Evolutionary conservation across 2,888 invertebrate genomes (phyloP), one percentile per base, ranked within the genome.

Genomic region (Tethea ocularis): DNA sequence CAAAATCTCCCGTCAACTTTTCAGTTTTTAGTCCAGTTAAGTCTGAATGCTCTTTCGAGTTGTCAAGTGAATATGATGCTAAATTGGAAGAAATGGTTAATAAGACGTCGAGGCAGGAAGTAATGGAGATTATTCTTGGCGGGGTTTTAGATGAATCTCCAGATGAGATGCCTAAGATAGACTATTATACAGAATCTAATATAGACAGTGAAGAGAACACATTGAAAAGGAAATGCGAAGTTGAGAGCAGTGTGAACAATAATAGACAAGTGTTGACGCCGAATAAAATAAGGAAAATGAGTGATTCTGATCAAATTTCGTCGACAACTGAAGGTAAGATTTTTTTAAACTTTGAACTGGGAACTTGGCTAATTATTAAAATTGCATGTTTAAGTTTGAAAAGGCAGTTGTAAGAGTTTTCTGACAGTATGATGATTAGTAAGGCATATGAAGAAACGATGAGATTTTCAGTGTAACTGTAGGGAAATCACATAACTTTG

Each of bases 111-210:
- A 74, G 91, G 13, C 87, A 91, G 70, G 85, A 93, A 77, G 90
- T 93, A 3, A 88, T 93, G 91, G 93, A 93, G 59, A 93, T 93
- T 15, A 93, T 93, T 66, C 83, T 93, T 20, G 93, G 93, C n/a
- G 86, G 78, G 33, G 74, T 77, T 15, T 65, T 82, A 56, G 87
- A 87, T 22, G 78, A 80, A 24, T 81, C 83, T 0, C 75, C 83
- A 0, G 83, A 73, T 29, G 83, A 86, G 65, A 84, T 88, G 82
- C 91, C 92, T 2, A 82, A 71, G 13, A 90, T 91, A 62, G 89
- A 89, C 59, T 89, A 89, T 56, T 86, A 85, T 23, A 83, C 71
- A 0, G 91, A 92, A 2, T 83, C 82, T 0, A 84, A 81, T 61
- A 84, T 89, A 46, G 87, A 84, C 7, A 79, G 73, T 54, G 76